Percentiles rank a stretch among this genome's conserved stretches.
Conservation (phyloP, 2,888 invertebrate genomes). For the Morpho helenor region DNA sequence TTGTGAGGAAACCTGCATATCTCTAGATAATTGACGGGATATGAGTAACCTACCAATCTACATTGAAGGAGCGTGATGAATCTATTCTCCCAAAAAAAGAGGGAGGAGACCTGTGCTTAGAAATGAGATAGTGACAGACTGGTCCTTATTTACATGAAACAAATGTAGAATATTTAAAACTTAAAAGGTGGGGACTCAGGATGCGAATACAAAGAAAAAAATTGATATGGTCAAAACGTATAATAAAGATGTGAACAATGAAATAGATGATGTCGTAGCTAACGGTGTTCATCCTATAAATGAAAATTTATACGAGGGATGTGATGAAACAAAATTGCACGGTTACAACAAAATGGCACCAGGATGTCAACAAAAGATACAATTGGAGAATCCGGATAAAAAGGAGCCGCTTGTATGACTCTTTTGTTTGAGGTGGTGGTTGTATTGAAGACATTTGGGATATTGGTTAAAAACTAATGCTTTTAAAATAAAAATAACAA, state of each 20-base stretch:
- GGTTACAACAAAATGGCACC: constrained; percentile 60
- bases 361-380: constrained; percentile 57
- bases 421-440: constrained; percentile 24
- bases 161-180: neutral
- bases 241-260: constrained; percentile 15
- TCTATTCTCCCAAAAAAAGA: too few species aligned
- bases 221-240: constrained; percentile 25
- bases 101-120: too few species aligned
- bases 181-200: constrained; percentile 44
- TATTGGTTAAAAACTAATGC: too few species aligned
- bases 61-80: too few species aligned
- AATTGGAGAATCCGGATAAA: constrained; percentile 62
- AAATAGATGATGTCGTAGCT: constrained; percentile 13
- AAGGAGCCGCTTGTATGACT: constrained; percentile 61
- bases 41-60: too few species aligned
- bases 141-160: too few species aligned
- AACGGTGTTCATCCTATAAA: constrained; percentile 19
- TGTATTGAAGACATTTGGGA: constrained; percentile 8
- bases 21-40: too few species aligned
- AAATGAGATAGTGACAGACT: too few species aligned
- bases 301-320: constrained; percentile 32
- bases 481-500: too few species aligned
- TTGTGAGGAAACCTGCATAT: too few species aligned
- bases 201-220: constrained; percentile 38
- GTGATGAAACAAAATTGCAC: constrained; percentile 43